Conservation (phyloP, 2,113 vertebrate species). For the Eonycteris spelaea region DNA sequence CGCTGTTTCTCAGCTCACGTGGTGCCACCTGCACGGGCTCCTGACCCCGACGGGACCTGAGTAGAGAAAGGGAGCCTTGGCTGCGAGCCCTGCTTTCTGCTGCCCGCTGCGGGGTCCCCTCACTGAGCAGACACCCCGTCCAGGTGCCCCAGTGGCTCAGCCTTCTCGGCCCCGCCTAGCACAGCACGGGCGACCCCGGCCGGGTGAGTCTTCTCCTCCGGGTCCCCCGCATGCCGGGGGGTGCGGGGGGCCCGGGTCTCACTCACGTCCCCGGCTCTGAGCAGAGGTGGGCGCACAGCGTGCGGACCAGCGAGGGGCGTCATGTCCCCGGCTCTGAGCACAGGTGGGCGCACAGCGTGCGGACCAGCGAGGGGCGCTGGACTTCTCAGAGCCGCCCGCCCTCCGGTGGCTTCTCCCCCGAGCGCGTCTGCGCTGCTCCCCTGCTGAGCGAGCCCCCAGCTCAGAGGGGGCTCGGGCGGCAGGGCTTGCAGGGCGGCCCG, state of each 20-base stretch:
- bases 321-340: accelerated
- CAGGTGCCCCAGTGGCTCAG: accelerated
- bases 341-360: background rate
- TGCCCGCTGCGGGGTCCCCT: too few species aligned
- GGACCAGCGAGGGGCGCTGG: background rate
- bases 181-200: accelerated
- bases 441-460: accelerated
- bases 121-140: background rate
- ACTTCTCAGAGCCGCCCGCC: background rate
- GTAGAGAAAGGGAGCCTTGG: background rate
- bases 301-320: too few species aligned
- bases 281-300: too few species aligned
- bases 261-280: too few species aligned
- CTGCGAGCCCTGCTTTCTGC: background rate
- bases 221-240: too few species aligned
- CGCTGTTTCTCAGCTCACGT: accelerated
- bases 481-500: background rate
- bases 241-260: too few species aligned
- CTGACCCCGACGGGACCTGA: too few species aligned
- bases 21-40: too few species aligned
- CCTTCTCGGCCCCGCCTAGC: background rate
- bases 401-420: accelerated
- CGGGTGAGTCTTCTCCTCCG: accelerated
- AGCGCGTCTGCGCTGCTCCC: accelerated
- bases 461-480: background rate